Conservation (phyloP, 2,113 vertebrate genomes). For the Nannobrachium achirus region DNA sequence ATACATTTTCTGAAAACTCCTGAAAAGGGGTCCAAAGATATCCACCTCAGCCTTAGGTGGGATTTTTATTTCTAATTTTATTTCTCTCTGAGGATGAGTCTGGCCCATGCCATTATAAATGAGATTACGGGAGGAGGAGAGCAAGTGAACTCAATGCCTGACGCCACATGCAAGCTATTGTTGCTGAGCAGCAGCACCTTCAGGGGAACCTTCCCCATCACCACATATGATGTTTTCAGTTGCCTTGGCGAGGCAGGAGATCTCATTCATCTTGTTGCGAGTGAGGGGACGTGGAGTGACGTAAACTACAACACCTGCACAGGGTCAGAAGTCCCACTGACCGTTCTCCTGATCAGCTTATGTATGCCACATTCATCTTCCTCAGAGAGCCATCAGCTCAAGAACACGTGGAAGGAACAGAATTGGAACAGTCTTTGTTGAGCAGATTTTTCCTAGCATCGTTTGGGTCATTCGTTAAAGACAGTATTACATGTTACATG, state of each 20-base stretch:
- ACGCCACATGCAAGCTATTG: conserved; percentile 27
- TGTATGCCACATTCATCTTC: conserved; percentile 50
- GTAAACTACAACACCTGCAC: conserved; percentile 28
- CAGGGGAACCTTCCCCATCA: conserved; percentile 17
- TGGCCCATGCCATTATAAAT: conserved; percentile 43
- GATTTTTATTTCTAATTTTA: conserved; percentile 49
- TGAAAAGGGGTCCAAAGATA: conserved; percentile 34
- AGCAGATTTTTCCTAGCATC: neutral
- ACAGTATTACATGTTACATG: neutral
- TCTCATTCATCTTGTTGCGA: conserved; percentile 57
- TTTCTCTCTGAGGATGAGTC: conserved; percentile 39
- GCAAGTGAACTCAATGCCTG: conserved; percentile 18
- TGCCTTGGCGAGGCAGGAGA: conserved; percentile 45
- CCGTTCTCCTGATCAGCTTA: conserved; percentile 1
- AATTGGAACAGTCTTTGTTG: neutral
- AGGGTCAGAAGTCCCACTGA: conserved; percentile 14
- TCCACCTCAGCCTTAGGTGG: conserved; percentile 40
- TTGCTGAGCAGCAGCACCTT: conserved; percentile 1
- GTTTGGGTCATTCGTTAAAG: neutral
- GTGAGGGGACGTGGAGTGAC: conserved; percentile 36
- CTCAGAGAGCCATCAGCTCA: conserved; percentile 1
- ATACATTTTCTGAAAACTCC: conserved; percentile 34
- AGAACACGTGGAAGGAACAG: neutral
- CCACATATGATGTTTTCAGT: conserved; percentile 39
- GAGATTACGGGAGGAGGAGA: conserved; percentile 39